Evolutionary conservation across 2,113 vertebrate genomes (phyloP).

Genomic region (Prochilodus magdalenae): DNA sequence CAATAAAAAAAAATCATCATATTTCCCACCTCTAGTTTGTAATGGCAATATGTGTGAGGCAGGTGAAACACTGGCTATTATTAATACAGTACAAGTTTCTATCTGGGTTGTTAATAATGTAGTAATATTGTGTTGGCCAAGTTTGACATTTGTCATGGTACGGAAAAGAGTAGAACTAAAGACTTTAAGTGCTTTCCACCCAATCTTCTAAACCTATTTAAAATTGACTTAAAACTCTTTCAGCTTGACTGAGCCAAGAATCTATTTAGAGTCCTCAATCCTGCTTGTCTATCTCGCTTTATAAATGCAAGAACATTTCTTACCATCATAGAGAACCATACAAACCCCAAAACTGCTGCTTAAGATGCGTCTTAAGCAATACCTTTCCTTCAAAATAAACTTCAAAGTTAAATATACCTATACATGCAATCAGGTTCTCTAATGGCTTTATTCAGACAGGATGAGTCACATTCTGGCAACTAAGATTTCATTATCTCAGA

Average conservation of each 20-base stretch:
- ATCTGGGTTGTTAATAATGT: too few species aligned
- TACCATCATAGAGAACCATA: background rate
- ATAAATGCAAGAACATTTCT: background rate
- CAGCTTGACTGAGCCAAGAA: background rate
- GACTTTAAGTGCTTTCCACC: too few species aligned
- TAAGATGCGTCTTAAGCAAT: background rate
- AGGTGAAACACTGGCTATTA: too few species aligned
- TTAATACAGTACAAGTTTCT: too few species aligned
- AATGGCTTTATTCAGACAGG: constrained; percentile 32
- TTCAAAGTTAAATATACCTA: background rate
- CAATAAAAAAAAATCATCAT: too few species aligned
- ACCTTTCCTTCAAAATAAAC: background rate
- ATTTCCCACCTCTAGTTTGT: too few species aligned
- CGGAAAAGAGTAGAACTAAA: too few species aligned
- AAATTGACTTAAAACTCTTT: background rate
- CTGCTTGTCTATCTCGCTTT: background rate
- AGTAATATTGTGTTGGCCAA: too few species aligned
- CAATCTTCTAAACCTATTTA: too few species aligned
- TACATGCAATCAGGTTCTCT: constrained; percentile 13
- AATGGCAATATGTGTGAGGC: too few species aligned
- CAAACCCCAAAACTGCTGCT: background rate
- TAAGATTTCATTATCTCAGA: constrained; percentile 44
- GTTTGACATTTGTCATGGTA: too few species aligned
- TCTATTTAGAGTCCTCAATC: background rate
- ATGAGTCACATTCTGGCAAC: constrained; percentile 45